Percentiles rank a stretch among this genome's conserved stretches.
These are phyloP conservation scores for Lumbricus terrestris DNA, from an alignment of 2,888 invertebrate genomes.

Conservation along the genomic window DNA sequence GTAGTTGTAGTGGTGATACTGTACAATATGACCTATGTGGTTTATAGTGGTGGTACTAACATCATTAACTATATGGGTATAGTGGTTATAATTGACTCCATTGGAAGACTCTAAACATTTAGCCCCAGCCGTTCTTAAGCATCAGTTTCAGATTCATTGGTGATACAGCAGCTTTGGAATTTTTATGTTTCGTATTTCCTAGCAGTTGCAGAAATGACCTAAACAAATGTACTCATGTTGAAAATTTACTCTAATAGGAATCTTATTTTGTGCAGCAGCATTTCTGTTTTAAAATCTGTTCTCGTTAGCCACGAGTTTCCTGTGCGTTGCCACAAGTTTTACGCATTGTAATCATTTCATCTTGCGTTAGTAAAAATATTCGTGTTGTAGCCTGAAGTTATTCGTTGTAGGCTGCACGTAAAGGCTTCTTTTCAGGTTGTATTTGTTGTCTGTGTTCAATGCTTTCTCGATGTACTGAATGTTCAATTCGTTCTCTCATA, in stretches of 20 bases:
- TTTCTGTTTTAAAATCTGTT: slow-evolving; percentile 3
- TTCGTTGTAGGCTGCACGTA: background rate
- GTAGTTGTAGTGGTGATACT: too few relatives aligned
- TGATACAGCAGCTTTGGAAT: too few relatives aligned
- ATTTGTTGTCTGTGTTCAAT: background rate
- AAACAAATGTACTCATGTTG: background rate
- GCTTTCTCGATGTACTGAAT: background rate
- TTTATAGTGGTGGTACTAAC: too few relatives aligned
- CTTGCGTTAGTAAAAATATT: background rate
- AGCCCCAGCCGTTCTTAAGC: background rate
- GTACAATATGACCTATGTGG: too few relatives aligned
- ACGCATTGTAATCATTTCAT: background rate
- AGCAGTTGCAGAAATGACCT: too few relatives aligned
- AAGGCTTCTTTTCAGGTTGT: background rate
- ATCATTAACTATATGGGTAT: too few relatives aligned
- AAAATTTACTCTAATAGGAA: background rate
- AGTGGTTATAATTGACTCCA: too few relatives aligned
- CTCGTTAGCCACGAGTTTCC: background rate
- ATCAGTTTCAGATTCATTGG: background rate
- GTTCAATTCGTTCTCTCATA: background rate
- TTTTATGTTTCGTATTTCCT: too few relatives aligned
- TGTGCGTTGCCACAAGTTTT: background rate
- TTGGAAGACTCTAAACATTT: background rate
- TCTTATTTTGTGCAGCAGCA: background rate
- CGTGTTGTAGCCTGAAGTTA: background rate